Evolutionary conservation across 2,888 invertebrate genomes (phyloP).

Genomic region (Cephus nigrinus): DNA sequence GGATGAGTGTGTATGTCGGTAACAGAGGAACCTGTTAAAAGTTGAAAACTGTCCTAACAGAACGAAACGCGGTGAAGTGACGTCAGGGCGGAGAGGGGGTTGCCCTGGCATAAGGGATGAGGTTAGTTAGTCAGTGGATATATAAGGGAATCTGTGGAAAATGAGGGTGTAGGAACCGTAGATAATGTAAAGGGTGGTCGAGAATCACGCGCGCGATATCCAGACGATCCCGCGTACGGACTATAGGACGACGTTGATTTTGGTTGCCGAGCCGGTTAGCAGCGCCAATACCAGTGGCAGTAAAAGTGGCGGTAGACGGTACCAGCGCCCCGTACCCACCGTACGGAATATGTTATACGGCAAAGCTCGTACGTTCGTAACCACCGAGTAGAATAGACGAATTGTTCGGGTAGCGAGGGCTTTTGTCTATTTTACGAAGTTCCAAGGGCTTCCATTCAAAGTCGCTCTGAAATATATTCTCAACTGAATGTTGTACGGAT

Average conservation of each 20-base stretch:
- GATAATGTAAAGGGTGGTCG: conserved; percentile 5
- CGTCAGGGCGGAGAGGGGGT: conserved; percentile 35
- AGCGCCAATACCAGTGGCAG: neutral
- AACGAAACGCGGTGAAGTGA: conserved; percentile 32
- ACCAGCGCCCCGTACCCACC: conserved; percentile 11
- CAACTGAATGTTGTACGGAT: conserved; percentile 57
- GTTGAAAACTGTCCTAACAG: conserved; percentile 51
- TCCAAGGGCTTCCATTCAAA: conserved; percentile 61
- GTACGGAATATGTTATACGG: conserved; percentile 56
- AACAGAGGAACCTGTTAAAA: conserved; percentile 51
- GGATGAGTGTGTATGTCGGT: neutral
- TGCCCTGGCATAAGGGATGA: neutral
- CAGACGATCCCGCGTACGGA: neutral
- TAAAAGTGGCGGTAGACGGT: neutral
- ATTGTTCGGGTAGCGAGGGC: conserved; percentile 60
- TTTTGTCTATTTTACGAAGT: conserved; percentile 64
- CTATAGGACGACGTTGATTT: conserved; percentile 8
- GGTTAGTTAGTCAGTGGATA: neutral
- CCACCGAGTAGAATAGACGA: conserved; percentile 60
- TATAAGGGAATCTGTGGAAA: conserved; percentile 10
- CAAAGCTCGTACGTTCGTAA: conserved; percentile 59
- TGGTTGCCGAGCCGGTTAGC: no score
- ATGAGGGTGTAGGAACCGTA: conserved; percentile 6
- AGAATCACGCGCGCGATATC: conserved; percentile 9
- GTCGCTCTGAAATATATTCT: conserved; percentile 61